Percentiles rank a stretch among this genome's conserved stretches.
phyloP scores from a whole-genome alignment of 2,888 invertebrate species.

The Athalia circularis region DNA sequence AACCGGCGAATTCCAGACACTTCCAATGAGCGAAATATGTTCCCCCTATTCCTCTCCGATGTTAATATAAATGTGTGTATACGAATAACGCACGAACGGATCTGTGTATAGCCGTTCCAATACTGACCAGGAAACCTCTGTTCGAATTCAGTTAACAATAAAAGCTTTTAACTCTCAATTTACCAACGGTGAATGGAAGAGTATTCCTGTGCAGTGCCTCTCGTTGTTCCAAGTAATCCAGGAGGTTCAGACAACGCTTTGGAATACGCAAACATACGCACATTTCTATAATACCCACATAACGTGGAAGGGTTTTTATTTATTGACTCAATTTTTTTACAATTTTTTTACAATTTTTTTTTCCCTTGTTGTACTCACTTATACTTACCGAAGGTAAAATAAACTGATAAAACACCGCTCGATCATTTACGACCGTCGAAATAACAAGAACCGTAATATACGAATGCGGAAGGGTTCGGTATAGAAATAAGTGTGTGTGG shows the following conservation, averaged over 20 bases:
- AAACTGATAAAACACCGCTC: slow-evolving; percentile 7
- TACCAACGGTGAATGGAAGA: neutral
- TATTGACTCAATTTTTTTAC: no score
- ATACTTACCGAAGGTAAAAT: slow-evolving; percentile 1
- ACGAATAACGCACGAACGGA: no score
- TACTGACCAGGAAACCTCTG: neutral
- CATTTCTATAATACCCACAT: no score
- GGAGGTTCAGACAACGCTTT: neutral
- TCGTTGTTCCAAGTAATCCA: neutral
- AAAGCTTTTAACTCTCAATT: slow-evolving; percentile 44
- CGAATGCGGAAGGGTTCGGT: no score
- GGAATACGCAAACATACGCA: no score
- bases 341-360: no score
- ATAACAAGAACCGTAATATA: neutral
- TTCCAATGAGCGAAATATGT: neutral
- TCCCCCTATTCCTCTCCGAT: neutral
- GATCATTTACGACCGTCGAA: slow-evolving; percentile 5
- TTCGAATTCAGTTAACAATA: slow-evolving; percentile 31
- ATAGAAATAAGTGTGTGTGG: no score
- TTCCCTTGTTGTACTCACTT: no score
- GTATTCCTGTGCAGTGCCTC: neutral
- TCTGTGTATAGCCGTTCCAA: no score
- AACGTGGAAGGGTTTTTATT: no score
- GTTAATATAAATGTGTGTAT: slow-evolving; percentile 5
- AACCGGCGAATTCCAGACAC: no score